A percentile compares a stretch with the other conserved stretches of the same genome.
These are phyloP conservation scores for Melitaea cinxia DNA, from an alignment of 1,140 invertebrate genomes.

Conservation along the genomic window DNA sequence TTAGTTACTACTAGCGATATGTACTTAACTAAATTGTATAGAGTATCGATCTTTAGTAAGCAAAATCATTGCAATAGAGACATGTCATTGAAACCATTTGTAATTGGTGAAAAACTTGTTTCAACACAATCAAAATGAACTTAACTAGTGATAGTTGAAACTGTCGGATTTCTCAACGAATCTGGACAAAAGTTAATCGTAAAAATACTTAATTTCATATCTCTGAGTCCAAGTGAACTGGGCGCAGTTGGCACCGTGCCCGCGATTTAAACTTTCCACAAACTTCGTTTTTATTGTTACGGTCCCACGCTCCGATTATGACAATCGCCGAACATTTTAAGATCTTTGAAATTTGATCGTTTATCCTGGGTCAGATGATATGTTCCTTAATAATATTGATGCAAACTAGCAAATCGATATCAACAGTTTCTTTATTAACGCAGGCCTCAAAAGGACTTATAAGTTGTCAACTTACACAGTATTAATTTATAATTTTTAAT, in stretches of 20 bases:
- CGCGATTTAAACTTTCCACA: constrained; percentile 22
- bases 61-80: too few relatives aligned
- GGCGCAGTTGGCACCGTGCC: constrained; percentile 20
- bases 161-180: constrained; percentile 6
- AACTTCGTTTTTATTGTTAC: constrained; percentile 30
- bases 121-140: neutral
- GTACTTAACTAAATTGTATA: too few relatives aligned
- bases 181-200: constrained; percentile 10
- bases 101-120: neutral
- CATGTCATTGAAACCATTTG: too few relatives aligned
- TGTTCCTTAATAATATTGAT: neutral
- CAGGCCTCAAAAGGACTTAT: too few relatives aligned
- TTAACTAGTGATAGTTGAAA: neutral
- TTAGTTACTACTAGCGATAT: too few relatives aligned
- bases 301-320: constrained; percentile 18
- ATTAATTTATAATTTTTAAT: too few relatives aligned
- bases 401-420: too few relatives aligned
- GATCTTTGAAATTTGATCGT: neutral
- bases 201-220: constrained; percentile 27
- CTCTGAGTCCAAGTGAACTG: constrained; percentile 21
- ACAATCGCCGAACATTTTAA: constrained; percentile 26
- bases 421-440: too few relatives aligned
- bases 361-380: neutral
- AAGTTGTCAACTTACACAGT: too few relatives aligned
- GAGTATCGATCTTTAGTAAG: too few relatives aligned